Evolutionary conservation across 2,888 invertebrate genomes (phyloP), one percentile per base, ranked within the genome.

Genomic region (Actias luna): DNA sequence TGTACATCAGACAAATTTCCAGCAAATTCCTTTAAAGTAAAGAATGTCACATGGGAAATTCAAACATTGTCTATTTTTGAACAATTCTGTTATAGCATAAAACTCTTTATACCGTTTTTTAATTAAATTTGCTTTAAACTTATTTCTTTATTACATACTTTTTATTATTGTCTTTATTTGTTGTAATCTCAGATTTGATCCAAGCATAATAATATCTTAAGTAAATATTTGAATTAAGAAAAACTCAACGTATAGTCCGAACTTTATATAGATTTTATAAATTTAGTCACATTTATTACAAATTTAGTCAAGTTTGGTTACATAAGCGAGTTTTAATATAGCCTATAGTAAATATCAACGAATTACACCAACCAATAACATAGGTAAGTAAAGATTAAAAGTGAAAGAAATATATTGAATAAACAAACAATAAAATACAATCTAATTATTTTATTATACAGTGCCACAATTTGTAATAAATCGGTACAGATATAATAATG

Each of bases 1-100:
- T 62, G n/a, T 22, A 27, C 3, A 7, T 16, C 39, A 36, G 33
- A 31, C 52, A 59, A 60, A 27, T 39, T 16, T 66, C 50, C 58
- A 63, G 46, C 50, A 58, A 61, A 61, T 64, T 61, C 22, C 39
- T 27, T 61, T 27, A 62, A 27, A 16, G 14, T 25, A 42, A 10
- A 2, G 18, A 42, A 42, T 8, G 42, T 7, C 42, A 42, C 42
- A 42, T 42, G 42, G 42, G 18, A 10, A 42, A 42, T 42, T 8
- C 18, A 42, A 42, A n/a, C 18, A 18, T 42, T 42, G 18, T 42
- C 42, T 42, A 10, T 42, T n/a, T 18, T 18, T 42, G 18, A 42
- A 42, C 42, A 42, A 42, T 42, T 42, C 18, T 42, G 18, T 42
- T 42, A 42, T 5, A 18, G 18, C 18, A 18, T 42, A 18, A 42